Evolutionary conservation across 2,113 vertebrate species (phyloP).

Genomic region (Campylorhamphus procurvoides): DNA sequence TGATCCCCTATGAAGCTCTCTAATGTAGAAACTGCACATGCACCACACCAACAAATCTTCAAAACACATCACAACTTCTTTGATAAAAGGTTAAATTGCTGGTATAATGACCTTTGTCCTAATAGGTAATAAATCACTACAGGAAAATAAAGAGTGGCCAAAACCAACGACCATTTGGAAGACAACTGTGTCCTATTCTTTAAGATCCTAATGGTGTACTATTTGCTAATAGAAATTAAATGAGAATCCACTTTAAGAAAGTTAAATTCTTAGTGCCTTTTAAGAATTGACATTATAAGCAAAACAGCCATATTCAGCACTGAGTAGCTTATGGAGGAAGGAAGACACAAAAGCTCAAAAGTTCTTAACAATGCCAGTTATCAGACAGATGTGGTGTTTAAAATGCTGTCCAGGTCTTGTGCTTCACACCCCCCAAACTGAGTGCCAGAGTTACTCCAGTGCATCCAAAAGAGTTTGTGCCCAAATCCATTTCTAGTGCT

Average conservation of each 20-base stretch:
- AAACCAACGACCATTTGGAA: background rate
- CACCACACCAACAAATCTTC: background rate
- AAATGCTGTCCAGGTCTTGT: background rate
- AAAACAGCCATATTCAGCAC: background rate
- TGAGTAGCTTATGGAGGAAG: background rate
- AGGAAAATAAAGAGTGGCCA: background rate
- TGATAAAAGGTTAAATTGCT: background rate
- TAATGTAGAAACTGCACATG: accelerated
- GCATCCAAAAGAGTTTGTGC: background rate
- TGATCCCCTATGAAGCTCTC: background rate
- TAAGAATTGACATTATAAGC: background rate
- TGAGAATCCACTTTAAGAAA: background rate
- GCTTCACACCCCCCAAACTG: background rate
- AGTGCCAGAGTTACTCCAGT: background rate
- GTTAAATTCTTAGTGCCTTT: background rate
- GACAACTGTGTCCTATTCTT: background rate
- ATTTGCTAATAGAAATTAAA: background rate
- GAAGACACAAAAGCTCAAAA: background rate
- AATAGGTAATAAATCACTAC: background rate
- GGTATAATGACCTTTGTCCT: background rate
- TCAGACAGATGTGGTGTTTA: too few relatives aligned
- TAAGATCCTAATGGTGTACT: background rate
- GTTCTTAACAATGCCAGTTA: background rate
- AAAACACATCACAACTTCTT: background rate
- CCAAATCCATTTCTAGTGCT: background rate